Base-by-base conservation (phyloP, 2,113 vertebrate genomes). In the Leptobrachium ailaonicum region DNA sequence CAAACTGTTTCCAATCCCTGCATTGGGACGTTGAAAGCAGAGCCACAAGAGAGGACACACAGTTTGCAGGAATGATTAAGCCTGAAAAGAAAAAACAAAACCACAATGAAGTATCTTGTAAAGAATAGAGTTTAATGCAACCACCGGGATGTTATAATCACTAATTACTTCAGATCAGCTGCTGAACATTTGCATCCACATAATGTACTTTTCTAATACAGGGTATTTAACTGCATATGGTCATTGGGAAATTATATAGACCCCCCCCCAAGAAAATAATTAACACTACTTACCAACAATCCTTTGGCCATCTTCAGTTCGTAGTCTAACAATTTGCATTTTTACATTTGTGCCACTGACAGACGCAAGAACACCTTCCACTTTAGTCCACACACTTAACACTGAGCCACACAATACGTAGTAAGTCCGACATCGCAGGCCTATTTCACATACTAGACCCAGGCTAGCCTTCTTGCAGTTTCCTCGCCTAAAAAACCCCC, bases 371-470 rank as follows among this genome's bases (percentile, higher is more conserved):
- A 99, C 97, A 0, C 95, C 95, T 73, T 99, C 98, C 45, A 99
- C 95, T 88, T 98, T 97, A 2, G 96, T 98, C 98, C 98, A 99
- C 85, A 99, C 97, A 0, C 98, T 99, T 79, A 99, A 89, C 2
- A 99, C 98, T 0, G 98, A 99, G 64, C 98, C 98, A 9, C 97
- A 99, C 11, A 99, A 86, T 0, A 99, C 97, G 0, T 93, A 96
- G 82, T 97, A 99, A 0, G 94, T 97, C 66, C 98, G 88, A 76
- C 97, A 99, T 11, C 97, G 95, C 2, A 99, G 92, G 14, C 98
- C 98, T 1, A 99, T 91, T 77, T 99, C 98, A 82, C 98, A 99
- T 41, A 95, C 93, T 20, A 99, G 91, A n/a, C 98, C 98, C 85
- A 98, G 86, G 0, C 96, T 93, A 0, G 95, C 96, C 77, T 98